Evolutionary conservation across 2,797 vertebrate genomes (phyloP), one percentile per base, ranked within the genome.

Genomic region (Neomorphus geoffroyi): DNA sequence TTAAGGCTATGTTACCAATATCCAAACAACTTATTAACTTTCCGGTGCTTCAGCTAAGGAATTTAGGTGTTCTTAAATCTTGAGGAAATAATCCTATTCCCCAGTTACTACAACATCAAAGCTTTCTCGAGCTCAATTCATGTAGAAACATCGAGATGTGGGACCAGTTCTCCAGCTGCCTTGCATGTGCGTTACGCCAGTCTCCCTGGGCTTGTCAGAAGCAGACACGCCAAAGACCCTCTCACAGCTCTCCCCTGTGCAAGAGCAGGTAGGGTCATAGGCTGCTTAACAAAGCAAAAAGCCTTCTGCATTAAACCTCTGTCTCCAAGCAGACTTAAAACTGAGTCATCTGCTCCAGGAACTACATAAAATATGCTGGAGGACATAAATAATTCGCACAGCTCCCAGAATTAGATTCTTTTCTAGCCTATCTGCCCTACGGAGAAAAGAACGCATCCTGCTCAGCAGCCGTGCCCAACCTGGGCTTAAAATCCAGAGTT

Each of bases 341-440:
- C 69, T 89, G 82, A 94, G 88, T 88, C 87, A 80, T 80, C 84
- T 80, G 18, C 69, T 80, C 78, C 69, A 80, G 72, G 28, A 88
- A 72, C 69, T 58, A 43, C 85, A 86, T 92, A 94, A 91, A 91
- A 93, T 78, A 86, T 92, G 77, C 73, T 87, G 79, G 46, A 95
- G 65, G 53, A 71, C 75, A 90, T 96, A 93, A 89, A 92, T 91
- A 96, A 92, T 94, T 93, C 0, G 4, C 75, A 67, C 13, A 83
- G 72, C 43, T 93, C 86, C 62, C 79, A 75, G 53, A 96, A 93
- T 83, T 74, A 88, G 27, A 83, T 80, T 74, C 50, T 32, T 69
- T 69, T 15, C 32, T 70, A 90, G n/a, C 32, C 56, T 80, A 15
- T 65, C 30, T 91, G 53, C 41, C 27, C 48, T 57, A n/a, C 19